phyloP scores from a whole-genome alignment of 2,113 vertebrate genomes.

The Cyanocitta stelleri region DNA sequence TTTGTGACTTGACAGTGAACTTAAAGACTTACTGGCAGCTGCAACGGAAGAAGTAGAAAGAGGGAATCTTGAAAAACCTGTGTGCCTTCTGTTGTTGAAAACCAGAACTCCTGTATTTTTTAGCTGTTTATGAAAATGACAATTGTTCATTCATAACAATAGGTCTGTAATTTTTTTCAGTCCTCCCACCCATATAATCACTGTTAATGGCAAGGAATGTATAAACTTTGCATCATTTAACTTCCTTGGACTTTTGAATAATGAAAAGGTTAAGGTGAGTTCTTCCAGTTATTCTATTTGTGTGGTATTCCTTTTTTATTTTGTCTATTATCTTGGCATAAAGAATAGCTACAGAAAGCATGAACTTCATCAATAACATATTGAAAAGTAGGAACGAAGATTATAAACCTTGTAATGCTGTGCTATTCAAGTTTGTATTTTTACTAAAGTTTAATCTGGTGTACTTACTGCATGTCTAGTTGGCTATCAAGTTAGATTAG shows the following conservation, averaged over 20 bases:
- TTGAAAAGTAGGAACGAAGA: background rate
- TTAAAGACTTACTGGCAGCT: background rate
- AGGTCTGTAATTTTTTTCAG: slow-evolving; percentile 70
- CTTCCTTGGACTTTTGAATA: slow-evolving; percentile 91
- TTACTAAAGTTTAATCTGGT: background rate
- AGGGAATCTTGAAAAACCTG: background rate
- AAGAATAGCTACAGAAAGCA: background rate
- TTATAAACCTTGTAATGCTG: background rate
- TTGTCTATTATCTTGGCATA: background rate
- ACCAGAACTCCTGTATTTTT: background rate
- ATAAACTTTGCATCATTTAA: slow-evolving; percentile 96
- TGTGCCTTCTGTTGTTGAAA: background rate
- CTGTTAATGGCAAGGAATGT: slow-evolving; percentile 91
- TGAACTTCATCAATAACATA: background rate
- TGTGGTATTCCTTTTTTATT: background rate
- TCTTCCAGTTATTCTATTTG: background rate
- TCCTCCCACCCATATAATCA: slow-evolving; percentile 87
- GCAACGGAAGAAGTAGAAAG: background rate
- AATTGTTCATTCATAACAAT: background rate
- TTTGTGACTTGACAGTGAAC: background rate
- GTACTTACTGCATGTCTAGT: background rate
- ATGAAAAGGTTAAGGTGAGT: slow-evolving; percentile 90
- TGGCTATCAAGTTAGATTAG: background rate
- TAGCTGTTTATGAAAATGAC: background rate
- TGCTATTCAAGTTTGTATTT: background rate